These are phyloP conservation scores for Nasonia oneida DNA, from an alignment of 2,888 invertebrate species.

Conservation along the genomic window DNA sequence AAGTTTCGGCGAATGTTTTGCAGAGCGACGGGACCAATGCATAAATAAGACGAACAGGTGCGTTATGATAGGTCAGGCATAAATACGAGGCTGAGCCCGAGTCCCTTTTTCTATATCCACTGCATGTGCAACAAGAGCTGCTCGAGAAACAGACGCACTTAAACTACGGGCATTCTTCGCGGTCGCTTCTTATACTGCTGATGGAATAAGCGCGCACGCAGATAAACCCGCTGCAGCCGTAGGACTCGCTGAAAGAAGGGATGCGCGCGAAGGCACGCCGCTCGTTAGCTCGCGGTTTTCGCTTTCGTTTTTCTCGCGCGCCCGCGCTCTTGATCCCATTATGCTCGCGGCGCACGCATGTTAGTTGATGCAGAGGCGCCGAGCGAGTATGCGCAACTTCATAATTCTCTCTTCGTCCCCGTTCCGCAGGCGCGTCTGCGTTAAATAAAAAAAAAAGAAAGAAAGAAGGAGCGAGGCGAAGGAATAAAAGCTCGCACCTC, in stretches of 20 bases:
- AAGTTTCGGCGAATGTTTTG: not conserved
- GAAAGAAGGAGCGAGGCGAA: conserved; percentile 59
- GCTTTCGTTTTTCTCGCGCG: conserved; percentile 44
- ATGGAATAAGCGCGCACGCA: conserved; percentile 1
- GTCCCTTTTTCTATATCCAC: not conserved
- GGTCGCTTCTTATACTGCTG: conserved; percentile 6
- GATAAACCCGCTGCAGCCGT: not conserved
- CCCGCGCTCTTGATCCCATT: conserved; percentile 64
- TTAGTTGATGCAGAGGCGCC: conserved; percentile 70
- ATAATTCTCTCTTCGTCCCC: conserved; percentile 10
- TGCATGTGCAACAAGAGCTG: not conserved
- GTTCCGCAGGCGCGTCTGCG: not conserved
- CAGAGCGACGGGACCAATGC: not conserved
- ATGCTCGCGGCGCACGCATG: conserved; percentile 71
- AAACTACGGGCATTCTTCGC: conserved; percentile 37
- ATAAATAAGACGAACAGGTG: not conserved
- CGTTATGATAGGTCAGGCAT: not conserved
- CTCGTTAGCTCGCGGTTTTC: conserved; percentile 38
- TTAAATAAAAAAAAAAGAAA: conserved; percentile 33
- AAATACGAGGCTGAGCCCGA: not conserved
- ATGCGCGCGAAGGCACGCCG: not conserved
- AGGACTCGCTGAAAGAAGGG: not conserved
- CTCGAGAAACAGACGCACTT: conserved; percentile 32
- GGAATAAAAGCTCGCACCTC: conserved; percentile 56
- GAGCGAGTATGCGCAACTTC: not conserved